Evolutionary conservation across 2,888 invertebrate species (phyloP), one percentile per base, ranked within the genome.

Genomic region (Hydraecia micacea): DNA sequence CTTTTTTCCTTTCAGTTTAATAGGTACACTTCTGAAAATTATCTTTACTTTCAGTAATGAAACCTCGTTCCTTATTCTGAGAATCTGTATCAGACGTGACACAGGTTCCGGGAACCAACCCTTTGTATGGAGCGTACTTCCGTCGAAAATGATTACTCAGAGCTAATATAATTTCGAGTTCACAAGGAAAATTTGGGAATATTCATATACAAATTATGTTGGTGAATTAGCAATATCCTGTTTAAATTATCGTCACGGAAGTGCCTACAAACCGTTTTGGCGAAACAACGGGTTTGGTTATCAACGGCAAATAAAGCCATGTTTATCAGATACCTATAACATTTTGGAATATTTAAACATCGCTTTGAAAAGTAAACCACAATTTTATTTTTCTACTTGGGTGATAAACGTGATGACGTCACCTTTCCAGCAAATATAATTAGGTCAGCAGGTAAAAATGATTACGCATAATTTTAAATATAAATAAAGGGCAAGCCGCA

Each of bases 391-490:
- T 49, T 58, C 65, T 39, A 58, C 28, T 36, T 36, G 13, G 2
- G 21, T 9, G 21, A 2, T 25, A 15, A 74, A 74, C 9, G 1
- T 18, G 3, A 85, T 87, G 84, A 79, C 75, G 69, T 87, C 78
- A 86, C 9, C 32, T 36, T 85, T 74, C 75, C 73, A 62, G 62
- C 68, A 76, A 86, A 80, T 72, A 81, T 82, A 88, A 90, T 89
- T 87, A 88, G 90, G 89, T 85, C 88, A 88, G 73, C 83, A 82
- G 72, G 87, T 81, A 77, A 76, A 74, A 82, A 82, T 88, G 73
- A 88, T 84, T 71, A 85, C 78, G 77, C 83, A 81, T 83, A 85
- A 72, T 81, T 87, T 75, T 79, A 72, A 58, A 58, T 77, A 69
- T 63, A 85, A 80, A 80, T 86, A 85, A 79, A 84, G 77, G 74